Conservation (phyloP, 2,797 vertebrate genomes). For the Spinus pinus region DNA sequence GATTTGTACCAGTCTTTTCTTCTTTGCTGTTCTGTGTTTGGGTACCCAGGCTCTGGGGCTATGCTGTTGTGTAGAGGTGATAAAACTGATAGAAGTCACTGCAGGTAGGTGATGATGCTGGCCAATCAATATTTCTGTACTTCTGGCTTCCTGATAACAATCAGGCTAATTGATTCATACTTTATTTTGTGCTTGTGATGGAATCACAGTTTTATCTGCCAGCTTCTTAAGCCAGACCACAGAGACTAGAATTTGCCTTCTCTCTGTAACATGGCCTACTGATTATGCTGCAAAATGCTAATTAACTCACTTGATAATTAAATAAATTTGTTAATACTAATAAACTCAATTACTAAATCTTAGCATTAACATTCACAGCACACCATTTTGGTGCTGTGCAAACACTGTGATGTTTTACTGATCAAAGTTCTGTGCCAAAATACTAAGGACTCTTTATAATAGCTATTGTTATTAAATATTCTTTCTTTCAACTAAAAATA, state of each 20-base stretch:
- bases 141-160: conserved; percentile 23
- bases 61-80: conserved; percentile 80
- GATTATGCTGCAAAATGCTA: conserved; percentile 8
- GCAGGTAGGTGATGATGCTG: conserved; percentile 73
- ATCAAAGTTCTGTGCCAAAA: not conserved
- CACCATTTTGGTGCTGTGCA: not conserved
- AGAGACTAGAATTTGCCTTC: not conserved
- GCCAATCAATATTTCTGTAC: conserved; percentile 1
- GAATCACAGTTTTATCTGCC: not conserved
- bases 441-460: not conserved
- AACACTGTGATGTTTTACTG: not conserved
- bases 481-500: not conserved
- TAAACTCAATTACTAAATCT: not conserved
- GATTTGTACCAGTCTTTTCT: conserved; percentile 34
- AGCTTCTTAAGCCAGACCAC: not conserved
- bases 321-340: not conserved
- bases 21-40: conserved; percentile 24
- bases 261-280: not conserved
- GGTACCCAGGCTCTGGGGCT: conserved; percentile 68
- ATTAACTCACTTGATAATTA: not conserved
- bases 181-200: not conserved
- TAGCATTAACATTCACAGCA: not conserved
- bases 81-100: conserved; percentile 81
- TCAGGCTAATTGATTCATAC: conserved; percentile 5
- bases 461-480: not conserved